A percentile compares a stretch with the other conserved stretches of the same genome.
These are phyloP conservation scores for Zootoca vivipara DNA, from an alignment of 2,113 vertebrate genomes.

Conservation along the genomic window DNA sequence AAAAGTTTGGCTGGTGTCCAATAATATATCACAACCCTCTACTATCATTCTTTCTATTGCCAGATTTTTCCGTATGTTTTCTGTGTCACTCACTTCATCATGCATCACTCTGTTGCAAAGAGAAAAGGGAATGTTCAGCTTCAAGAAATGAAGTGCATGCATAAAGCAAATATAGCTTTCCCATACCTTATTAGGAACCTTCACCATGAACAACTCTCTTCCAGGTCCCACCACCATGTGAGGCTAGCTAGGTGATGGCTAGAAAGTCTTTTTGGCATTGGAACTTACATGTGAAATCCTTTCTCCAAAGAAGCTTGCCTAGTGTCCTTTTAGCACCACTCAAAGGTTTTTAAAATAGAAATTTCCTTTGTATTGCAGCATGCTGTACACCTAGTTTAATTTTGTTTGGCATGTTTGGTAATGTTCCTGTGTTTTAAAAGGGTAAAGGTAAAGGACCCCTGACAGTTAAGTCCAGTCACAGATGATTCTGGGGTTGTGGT, in stretches of 20 bases:
- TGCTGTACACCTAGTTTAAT: not conserved
- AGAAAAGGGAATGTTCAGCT: conserved; percentile 9
- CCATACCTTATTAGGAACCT: not conserved
- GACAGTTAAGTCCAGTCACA: too few species aligned
- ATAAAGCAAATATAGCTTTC: not conserved
- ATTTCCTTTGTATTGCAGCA: not conserved
- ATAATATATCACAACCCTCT: conserved; percentile 94
- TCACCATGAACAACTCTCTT: not conserved
- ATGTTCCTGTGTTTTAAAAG: not conserved
- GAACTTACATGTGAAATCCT: not conserved
- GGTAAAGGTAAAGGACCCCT: too few species aligned
- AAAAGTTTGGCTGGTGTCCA: conserved; percentile 97
- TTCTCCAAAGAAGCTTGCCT: not conserved
- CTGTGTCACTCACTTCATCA: conserved; percentile 97
- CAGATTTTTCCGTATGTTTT: conserved; percentile 97
- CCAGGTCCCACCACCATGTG: not conserved
- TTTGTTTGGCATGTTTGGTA: not conserved
- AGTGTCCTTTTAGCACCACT: not conserved
- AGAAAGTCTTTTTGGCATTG: not conserved
- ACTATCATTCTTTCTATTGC: conserved; percentile 98
- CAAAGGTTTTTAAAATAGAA: not conserved
- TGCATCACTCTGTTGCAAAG: conserved; percentile 89
- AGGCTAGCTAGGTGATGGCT: not conserved
- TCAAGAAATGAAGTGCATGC: not conserved
- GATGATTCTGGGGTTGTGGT: too few species aligned